A percentile compares a stretch with the other conserved stretches of the same genome.
These are phyloP conservation scores for Palaemon carinicauda DNA, from an alignment of 1,140 invertebrate genomes.

Conservation along the genomic window DNA sequence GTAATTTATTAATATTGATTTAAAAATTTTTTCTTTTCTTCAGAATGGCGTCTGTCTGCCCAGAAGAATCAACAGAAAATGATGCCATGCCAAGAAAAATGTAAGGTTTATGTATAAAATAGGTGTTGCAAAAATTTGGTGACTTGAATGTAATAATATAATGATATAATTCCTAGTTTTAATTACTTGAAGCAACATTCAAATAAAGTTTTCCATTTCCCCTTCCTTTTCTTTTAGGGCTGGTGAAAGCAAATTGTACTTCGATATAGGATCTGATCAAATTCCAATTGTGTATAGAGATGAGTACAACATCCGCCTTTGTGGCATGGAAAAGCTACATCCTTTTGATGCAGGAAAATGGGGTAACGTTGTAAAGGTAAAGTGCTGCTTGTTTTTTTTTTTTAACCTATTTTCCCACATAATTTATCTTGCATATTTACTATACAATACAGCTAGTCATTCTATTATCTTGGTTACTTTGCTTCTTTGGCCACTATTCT, in stretches of 20 bases:
- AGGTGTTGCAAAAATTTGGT: background rate
- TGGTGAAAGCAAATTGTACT: slow-evolving; percentile 47
- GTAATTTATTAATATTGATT: too few relatives aligned
- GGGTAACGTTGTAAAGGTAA: slow-evolving; percentile 77
- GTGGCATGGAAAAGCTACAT: slow-evolving; percentile 82
- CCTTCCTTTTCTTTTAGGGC: background rate
- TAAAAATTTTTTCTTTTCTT: background rate
- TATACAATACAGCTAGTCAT: too few relatives aligned
- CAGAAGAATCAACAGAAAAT: slow-evolving; percentile 35
- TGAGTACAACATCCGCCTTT: slow-evolving; percentile 84
- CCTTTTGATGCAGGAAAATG: slow-evolving; percentile 90
- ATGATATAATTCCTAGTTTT: too few relatives aligned
- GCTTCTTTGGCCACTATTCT: too few relatives aligned
- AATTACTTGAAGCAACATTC: background rate
- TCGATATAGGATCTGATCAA: slow-evolving; percentile 62
- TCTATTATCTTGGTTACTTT: too few relatives aligned
- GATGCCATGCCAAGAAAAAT: slow-evolving; percentile 29
- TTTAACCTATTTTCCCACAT: too few relatives aligned
- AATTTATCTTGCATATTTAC: too few relatives aligned
- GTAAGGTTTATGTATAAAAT: background rate
- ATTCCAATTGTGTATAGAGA: slow-evolving; percentile 80
- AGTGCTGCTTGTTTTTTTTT: too few relatives aligned
- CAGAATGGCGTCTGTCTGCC: slow-evolving; percentile 38
- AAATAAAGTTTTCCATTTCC: background rate
- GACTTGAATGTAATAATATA: too few relatives aligned